phyloP scores from a whole-genome alignment of 2,888 invertebrate species.

The Cantharis flavilabris region DNA sequence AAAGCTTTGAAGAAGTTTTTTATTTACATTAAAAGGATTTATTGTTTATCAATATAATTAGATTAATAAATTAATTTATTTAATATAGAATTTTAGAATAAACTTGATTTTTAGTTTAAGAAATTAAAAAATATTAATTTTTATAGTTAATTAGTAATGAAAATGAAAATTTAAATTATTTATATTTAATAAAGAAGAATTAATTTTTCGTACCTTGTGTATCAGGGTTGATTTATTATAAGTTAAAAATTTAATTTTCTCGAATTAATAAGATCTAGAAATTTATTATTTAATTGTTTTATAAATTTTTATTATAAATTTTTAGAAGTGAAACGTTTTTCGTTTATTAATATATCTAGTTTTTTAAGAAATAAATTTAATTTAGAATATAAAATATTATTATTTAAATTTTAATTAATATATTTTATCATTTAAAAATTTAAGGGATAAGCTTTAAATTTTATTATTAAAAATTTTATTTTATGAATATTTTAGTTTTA shows the following conservation, averaged over 20 bases:
- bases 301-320: slow-evolving; percentile 66
- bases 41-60: too few relatives aligned
- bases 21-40: too few relatives aligned
- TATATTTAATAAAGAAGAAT: too few relatives aligned
- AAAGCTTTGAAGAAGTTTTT: slow-evolving; percentile 65
- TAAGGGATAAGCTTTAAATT: slow-evolving; percentile 66
- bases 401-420: slow-evolving; percentile 49
- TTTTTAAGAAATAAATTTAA: slow-evolving; percentile 67
- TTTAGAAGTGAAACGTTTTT: slow-evolving; percentile 69
- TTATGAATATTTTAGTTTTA: slow-evolving; percentile 58
- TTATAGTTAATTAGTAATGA: too few relatives aligned
- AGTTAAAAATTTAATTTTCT: slow-evolving; percentile 30
- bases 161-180: too few relatives aligned
- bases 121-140: too few relatives aligned
- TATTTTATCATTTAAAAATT: slow-evolving; percentile 57
- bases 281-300: slow-evolving; percentile 62
- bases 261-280: slow-evolving; percentile 68
- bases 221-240: too few relatives aligned
- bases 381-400: slow-evolving; percentile 49
- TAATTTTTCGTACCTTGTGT: too few relatives aligned
- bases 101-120: too few relatives aligned
- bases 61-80: too few relatives aligned
- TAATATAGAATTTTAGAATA: too few relatives aligned
- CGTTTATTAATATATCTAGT: slow-evolving; percentile 71
- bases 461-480: slow-evolving; percentile 58